Percentiles rank a stretch among this genome's conserved stretches.
These are phyloP conservation scores for Myotis brandtii DNA, from an alignment of 2,113 vertebrate species.

Conservation along the genomic window DNA sequence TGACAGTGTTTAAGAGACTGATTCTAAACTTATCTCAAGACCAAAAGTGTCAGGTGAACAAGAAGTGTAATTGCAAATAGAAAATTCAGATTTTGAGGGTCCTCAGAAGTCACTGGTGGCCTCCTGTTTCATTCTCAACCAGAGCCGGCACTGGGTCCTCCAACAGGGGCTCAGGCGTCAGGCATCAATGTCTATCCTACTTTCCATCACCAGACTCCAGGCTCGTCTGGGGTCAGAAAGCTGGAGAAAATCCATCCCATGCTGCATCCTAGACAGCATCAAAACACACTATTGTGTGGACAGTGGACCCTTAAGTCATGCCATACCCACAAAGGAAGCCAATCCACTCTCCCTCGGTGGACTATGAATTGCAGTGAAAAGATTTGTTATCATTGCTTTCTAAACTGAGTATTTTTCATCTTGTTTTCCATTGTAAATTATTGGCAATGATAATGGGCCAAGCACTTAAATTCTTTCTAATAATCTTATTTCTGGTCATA, in stretches of 20 bases:
- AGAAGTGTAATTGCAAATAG: background rate
- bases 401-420: constrained; percentile 38
- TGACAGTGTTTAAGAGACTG: background rate
- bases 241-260: constrained; percentile 61
- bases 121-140: background rate
- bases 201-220: background rate
- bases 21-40: constrained; percentile 8
- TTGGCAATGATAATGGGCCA: constrained; percentile 66
- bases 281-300: constrained; percentile 62
- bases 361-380: constrained; percentile 67
- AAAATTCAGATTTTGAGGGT: background rate
- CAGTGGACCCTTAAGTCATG: constrained; percentile 36
- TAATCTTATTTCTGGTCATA: constrained; percentile 76
- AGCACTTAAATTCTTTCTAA: constrained; percentile 50
- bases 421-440: constrained; percentile 68
- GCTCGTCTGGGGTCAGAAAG: constrained; percentile 58
- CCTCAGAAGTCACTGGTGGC: background rate
- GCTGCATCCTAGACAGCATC: constrained; percentile 26
- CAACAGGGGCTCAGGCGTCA: background rate
- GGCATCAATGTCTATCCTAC: background rate
- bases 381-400: constrained; percentile 30
- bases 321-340: constrained; percentile 15
- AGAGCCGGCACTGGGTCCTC: background rate
- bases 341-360: constrained; percentile 47
- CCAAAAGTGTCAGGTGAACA: background rate